phyloP scores from a whole-genome alignment of 2,113 vertebrate genomes.

The Cyphotilapia sp. region DNA sequence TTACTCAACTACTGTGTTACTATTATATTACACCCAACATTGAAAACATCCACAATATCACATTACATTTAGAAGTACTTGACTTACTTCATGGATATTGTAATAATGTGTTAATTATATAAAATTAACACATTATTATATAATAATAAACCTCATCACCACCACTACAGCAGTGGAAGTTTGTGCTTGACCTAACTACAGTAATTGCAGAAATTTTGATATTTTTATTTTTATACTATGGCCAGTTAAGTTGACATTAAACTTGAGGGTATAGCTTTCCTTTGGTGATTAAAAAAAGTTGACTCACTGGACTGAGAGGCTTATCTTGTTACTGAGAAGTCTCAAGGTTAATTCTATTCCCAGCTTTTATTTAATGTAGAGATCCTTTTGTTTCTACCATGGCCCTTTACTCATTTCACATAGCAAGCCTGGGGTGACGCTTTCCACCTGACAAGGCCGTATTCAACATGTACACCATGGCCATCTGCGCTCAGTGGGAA shows the following conservation, averaged over 20 bases:
- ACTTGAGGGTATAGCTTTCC: neutral
- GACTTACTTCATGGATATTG: neutral
- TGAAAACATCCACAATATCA: neutral
- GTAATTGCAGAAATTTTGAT: neutral
- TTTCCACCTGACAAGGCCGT: conserved; percentile 45
- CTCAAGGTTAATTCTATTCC: conserved; percentile 24
- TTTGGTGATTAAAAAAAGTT: conserved; percentile 2
- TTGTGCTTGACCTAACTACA: neutral
- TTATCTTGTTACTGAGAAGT: neutral
- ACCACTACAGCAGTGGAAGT: neutral
- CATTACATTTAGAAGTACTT: neutral
- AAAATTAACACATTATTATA: neutral
- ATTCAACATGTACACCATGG: conserved; percentile 28
- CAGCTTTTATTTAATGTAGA: conserved; percentile 18
- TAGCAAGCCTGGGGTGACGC: conserved; percentile 13
- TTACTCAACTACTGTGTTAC: neutral
- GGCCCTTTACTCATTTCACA: conserved; percentile 14
- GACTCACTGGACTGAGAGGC: neutral
- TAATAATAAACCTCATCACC: neutral
- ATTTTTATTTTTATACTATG: neutral
- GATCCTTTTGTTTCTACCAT: conserved; percentile 20
- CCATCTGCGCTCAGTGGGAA: conserved; percentile 22
- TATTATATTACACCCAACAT: neutral
- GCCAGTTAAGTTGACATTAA: neutral
- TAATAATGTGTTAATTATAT: neutral